A percentile compares a stretch with the other conserved stretches of the same genome.
Conservation (phyloP, 2,888 invertebrate genomes). For the Caenorhabditis parvicauda region DNA sequence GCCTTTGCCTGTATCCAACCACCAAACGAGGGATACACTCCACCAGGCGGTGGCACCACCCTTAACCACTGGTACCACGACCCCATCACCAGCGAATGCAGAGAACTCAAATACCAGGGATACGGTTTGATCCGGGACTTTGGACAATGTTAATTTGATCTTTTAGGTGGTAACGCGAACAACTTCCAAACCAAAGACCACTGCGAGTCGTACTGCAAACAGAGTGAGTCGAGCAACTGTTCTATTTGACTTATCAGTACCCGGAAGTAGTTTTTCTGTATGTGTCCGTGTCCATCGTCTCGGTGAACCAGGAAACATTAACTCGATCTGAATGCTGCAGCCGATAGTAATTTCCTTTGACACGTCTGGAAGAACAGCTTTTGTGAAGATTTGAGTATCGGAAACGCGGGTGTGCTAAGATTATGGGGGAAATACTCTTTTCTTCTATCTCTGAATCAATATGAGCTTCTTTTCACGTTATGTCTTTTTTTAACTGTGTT, state of each 20-base stretch:
- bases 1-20: constrained; percentile 62
- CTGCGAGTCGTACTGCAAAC: constrained; percentile 62
- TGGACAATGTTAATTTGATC: constrained; percentile 7
- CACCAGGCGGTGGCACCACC: constrained; percentile 60
- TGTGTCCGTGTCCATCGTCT: too few relatives aligned
- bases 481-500: too few relatives aligned
- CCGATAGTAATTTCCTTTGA: too few relatives aligned
- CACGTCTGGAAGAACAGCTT: too few relatives aligned
- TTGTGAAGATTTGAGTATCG: too few relatives aligned
- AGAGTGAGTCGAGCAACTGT: constrained; percentile 52
- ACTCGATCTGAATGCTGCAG: too few relatives aligned
- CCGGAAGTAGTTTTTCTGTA: background rate
- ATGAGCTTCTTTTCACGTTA: too few relatives aligned
- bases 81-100: constrained; percentile 58
- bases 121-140: constrained; percentile 52
- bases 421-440: background rate
- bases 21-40: constrained; percentile 60
- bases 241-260: too few relatives aligned
- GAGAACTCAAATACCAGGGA: constrained; percentile 59
- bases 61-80: constrained; percentile 62
- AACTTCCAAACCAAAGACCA: constrained; percentile 62
- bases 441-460: background rate
- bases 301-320: too few relatives aligned
- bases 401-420: too few relatives aligned
- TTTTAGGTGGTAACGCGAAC: constrained; percentile 55